phyloP scores from a whole-genome alignment of 2,797 vertebrate species.

The Xenentodon cancila region DNA sequence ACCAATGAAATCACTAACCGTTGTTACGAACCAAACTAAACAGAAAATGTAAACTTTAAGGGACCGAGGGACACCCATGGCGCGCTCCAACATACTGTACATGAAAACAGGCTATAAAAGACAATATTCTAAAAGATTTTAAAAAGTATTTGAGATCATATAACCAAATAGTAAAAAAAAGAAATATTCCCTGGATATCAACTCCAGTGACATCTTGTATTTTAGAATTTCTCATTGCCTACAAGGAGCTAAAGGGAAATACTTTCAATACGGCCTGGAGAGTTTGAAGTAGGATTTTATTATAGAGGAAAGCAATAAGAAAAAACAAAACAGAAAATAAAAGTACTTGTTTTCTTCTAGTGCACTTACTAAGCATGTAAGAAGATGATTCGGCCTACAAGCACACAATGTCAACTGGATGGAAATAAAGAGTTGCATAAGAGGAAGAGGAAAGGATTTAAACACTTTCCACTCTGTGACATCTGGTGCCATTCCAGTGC shows the following conservation, averaged over 20 bases:
- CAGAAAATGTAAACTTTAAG: too few species aligned
- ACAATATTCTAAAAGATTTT: too few species aligned
- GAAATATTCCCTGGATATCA: too few species aligned
- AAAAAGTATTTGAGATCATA: too few species aligned
- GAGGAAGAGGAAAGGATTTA: constrained; percentile 27
- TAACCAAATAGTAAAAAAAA: too few species aligned
- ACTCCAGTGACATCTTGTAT: neutral
- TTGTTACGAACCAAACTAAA: too few species aligned
- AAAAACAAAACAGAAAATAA: constrained; percentile 31
- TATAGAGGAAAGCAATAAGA: constrained; percentile 11
- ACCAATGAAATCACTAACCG: too few species aligned
- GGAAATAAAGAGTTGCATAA: constrained; percentile 30
- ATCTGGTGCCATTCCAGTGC: constrained; percentile 46
- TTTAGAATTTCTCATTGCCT: constrained; percentile 37
- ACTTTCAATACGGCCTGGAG: constrained; percentile 7
- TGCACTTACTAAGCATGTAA: constrained; percentile 45
- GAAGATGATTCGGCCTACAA: constrained; percentile 20
- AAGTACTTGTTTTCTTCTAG: constrained; percentile 51
- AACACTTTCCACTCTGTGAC: constrained; percentile 49
- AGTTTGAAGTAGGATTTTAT: constrained; percentile 18
- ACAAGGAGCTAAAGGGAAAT: neutral
- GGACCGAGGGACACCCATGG: too few species aligned
- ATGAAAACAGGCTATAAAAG: too few species aligned
- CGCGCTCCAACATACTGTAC: too few species aligned
- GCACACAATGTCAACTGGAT: constrained; percentile 32